Base-by-base conservation (phyloP, 2,888 invertebrate species). In the Crioceris asparagi region DNA sequence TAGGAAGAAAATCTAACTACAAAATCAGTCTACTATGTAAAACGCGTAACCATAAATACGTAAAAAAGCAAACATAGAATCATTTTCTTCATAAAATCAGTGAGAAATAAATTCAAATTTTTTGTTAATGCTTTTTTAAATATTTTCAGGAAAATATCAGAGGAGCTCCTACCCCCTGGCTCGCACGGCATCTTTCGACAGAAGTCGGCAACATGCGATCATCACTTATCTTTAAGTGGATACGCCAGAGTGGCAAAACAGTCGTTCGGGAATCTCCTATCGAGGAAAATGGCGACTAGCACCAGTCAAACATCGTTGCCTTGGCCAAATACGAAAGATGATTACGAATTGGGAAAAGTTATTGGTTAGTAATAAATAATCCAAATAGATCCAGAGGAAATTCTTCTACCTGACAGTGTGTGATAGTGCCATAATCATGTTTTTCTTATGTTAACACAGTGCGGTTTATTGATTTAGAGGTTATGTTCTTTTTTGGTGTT, bases 291-390 rank as follows among this genome's bases (percentile, higher is more conserved):
- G 74, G 71, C 72, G 65, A 66, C 68, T 48, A 65, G 67, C 56
- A 66, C 65, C 56, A 67, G 68, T 50, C 68, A 67, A 56, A 59
- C 67, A 59, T 54, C 59, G 49, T 53, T 60, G 50, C 62, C 75
- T 62, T 93, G 93, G 93, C 82, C 92, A 47, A 92, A 90, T 69
- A 79, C 77, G 59, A 83, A 85, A 67, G 86, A 88, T 60, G 87
- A 88, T 65, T 94, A 94, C 68, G 90, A 91, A 67, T 68, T 94
- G 55, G 78, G 83, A 53, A 92, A 93, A 69, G 86, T 93, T 56
- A 93, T 94, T 60, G 90, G 90, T 86, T 68, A 71, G 77, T 74
- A 59, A 47, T 46, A 26, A 44, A 39, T 27, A n/a, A 27, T 27
- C 2, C 15, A 11, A 2, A 27, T 27, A 3, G n/a, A n/a, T n/a